A percentile compares a stretch with the other conserved stretches of the same genome.
Conservation (phyloP, 2,797 vertebrate species). For the Aldrovandia affinis region DNA sequence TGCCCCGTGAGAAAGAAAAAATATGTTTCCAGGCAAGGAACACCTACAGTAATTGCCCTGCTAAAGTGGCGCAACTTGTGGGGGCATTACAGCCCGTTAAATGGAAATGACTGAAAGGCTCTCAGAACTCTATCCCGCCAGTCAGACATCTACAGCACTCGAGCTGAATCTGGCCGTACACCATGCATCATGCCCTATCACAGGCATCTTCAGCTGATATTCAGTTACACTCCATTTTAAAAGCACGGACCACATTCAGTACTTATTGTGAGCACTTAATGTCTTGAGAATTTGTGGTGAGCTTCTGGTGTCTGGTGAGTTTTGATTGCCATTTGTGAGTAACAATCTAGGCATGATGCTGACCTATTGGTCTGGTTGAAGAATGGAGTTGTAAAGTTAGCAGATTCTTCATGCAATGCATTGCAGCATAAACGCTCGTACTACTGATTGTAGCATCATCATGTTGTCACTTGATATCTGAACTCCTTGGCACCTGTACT, state of each 20-base stretch:
- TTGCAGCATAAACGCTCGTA: not conserved
- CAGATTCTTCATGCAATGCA: not conserved
- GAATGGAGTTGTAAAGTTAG: not conserved
- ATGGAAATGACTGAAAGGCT: not conserved
- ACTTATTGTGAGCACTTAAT: not conserved
- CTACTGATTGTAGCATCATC: not conserved
- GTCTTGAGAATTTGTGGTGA: not conserved
- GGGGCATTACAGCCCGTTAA: conserved; percentile 31
- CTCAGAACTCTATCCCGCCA: not conserved
- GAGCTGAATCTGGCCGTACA: not conserved
- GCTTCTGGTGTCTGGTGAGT: not conserved
- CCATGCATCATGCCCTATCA: too few species aligned
- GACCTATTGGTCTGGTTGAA: not conserved
- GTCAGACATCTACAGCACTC: not conserved
- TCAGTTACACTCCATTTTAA: not conserved
- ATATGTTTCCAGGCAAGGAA: conserved; percentile 36
- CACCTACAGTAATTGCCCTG: conserved; percentile 54
- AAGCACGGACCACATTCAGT: not conserved
- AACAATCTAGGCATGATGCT: too few species aligned
- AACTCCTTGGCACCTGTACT: not conserved
- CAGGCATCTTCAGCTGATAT: not conserved
- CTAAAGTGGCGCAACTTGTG: conserved; percentile 55
- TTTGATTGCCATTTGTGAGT: not conserved
- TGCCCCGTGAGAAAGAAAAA: conserved; percentile 19
- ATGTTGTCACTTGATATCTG: not conserved